These are phyloP conservation scores for Zelostemma sp. DNA, from an alignment of 1,140 invertebrate species.

Conservation along the genomic window DNA sequence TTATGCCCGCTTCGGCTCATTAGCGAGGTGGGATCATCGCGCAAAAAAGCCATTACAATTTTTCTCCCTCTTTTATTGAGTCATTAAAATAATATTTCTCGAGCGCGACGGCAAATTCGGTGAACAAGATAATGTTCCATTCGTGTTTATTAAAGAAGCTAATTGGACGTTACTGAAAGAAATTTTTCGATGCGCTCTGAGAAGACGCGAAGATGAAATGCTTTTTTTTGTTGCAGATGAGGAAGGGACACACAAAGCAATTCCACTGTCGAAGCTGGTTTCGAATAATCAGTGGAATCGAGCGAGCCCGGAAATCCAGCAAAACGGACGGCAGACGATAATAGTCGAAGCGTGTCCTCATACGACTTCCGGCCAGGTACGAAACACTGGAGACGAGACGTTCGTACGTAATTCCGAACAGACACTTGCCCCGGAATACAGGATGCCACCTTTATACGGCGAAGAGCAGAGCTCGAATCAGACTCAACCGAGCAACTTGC, in stretches of 20 bases:
- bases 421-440: constrained; percentile 61
- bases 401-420: constrained; percentile 63
- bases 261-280: constrained; percentile 73
- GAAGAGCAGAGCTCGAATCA: constrained; percentile 65
- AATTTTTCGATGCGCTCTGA: no score
- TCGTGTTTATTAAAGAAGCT: no score
- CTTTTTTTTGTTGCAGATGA: constrained; percentile 68
- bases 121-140: no score
- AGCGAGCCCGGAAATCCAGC: constrained; percentile 55
- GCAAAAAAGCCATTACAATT: no score
- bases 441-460: constrained; percentile 68
- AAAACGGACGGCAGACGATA: constrained; percentile 48
- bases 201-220: no score
- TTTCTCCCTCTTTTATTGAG: no score
- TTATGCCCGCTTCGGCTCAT: no score
- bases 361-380: constrained; percentile 63
- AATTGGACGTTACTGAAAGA: no score
- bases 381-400: constrained; percentile 51
- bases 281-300: constrained; percentile 65
- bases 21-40: no score
- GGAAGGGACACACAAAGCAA: constrained; percentile 73
- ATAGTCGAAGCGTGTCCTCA: constrained; percentile 53
- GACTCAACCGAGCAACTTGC: constrained; percentile 72
- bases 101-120: no score
- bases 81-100: no score